Percentiles rank a stretch among this genome's conserved stretches.
These are phyloP conservation scores for Esox niger DNA, from an alignment of 2,113 vertebrate species.

Conservation along the genomic window DNA sequence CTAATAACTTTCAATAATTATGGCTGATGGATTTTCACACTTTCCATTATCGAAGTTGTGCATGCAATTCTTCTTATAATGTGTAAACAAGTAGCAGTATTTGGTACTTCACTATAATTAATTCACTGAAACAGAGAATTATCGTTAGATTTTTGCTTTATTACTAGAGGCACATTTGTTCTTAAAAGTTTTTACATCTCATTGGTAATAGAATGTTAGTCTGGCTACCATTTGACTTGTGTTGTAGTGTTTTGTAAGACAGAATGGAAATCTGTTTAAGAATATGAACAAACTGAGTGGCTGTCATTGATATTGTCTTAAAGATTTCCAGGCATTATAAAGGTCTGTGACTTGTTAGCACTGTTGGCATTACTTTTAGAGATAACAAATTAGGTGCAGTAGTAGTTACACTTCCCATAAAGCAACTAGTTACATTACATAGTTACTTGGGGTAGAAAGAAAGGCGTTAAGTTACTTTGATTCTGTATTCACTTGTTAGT, in stretches of 20 bases:
- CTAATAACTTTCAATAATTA: constrained; percentile 99
- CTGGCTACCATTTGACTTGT: neutral
- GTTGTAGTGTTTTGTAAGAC: neutral
- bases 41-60: constrained; percentile 99
- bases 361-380: no score
- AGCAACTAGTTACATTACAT: no score
- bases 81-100: constrained; percentile 95
- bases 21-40: constrained; percentile 99
- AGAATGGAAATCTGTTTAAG: neutral
- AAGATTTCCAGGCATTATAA: neutral
- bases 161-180: neutral
- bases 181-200: neutral
- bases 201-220: neutral
- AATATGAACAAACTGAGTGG: neutral
- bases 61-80: constrained; percentile 99
- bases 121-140: constrained; percentile 69
- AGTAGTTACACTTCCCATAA: no score
- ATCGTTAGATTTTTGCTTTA: no score
- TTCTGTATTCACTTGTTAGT: no score
- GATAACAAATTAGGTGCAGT: no score
- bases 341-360: neutral
- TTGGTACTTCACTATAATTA: constrained; percentile 85
- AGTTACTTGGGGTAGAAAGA: no score
- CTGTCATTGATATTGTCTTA: no score
- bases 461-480: no score